Percentiles rank a stretch among this genome's conserved stretches.
phyloP scores from a whole-genome alignment of 64 coral and sea anemone genomes.

The Acropora tenuis region DNA sequence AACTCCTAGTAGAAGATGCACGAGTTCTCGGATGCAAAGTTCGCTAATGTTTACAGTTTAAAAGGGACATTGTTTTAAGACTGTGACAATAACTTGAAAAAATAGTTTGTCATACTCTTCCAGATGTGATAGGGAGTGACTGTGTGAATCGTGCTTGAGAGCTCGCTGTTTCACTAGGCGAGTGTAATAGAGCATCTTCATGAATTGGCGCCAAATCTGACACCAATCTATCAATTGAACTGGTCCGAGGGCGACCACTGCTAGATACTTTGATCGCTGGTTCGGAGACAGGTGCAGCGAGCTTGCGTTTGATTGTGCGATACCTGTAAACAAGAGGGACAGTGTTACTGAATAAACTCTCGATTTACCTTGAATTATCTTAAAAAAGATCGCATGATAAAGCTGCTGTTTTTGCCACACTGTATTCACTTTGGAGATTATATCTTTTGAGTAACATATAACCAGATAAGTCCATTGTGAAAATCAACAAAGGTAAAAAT shows the following conservation, averaged over 20 bases:
- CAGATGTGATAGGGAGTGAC: constrained; percentile 12
- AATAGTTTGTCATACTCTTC: constrained; percentile 1
- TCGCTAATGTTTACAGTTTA: no score
- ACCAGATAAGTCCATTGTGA: no score
- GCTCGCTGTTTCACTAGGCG: constrained; percentile 7
- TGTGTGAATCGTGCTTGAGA: constrained; percentile 25
- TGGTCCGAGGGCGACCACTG: constrained; percentile 11
- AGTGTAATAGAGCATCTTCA: constrained; percentile 15
- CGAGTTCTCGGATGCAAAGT: no score
- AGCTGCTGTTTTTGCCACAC: no score
- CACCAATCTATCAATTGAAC: constrained; percentile 40
- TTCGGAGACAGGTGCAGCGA: constrained; percentile 16
- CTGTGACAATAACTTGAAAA: background rate
- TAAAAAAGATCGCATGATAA: no score
- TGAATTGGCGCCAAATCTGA: constrained; percentile 46
- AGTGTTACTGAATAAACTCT: background rate
- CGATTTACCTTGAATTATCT: no score
- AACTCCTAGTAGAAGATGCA: no score
- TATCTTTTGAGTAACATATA: background rate
- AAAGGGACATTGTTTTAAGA: background rate
- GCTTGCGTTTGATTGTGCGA: constrained; percentile 65
- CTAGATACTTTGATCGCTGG: background rate
- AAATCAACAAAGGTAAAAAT: background rate
- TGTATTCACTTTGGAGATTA: background rate
- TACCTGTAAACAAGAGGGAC: constrained; percentile 14